Percentiles rank a stretch among this genome's conserved stretches.
These are phyloP conservation scores for Solea solea DNA, from an alignment of 2,113 vertebrate species.

Conservation along the genomic window DNA sequence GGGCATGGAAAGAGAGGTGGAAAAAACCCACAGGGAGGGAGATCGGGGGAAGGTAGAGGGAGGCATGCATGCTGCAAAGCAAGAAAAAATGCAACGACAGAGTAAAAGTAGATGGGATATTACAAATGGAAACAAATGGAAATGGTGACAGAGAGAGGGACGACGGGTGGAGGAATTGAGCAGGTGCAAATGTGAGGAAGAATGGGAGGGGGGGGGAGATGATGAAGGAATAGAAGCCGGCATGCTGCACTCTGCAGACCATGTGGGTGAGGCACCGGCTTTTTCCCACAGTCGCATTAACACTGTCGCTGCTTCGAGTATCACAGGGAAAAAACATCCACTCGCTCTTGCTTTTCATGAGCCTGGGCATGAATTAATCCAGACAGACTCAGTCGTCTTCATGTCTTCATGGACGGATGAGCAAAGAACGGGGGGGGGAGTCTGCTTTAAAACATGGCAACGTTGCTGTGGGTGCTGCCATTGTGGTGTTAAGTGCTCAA, in stretches of 20 bases:
- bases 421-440: slow-evolving; percentile 34
- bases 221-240: slow-evolving; percentile 35
- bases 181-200: slow-evolving; percentile 19
- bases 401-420: slow-evolving; percentile 40
- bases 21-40: slow-evolving; percentile 12
- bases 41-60: slow-evolving; percentile 44
- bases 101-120: slow-evolving; percentile 7
- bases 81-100: slow-evolving; percentile 1
- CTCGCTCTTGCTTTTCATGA: slow-evolving; percentile 34
- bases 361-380: slow-evolving; percentile 40
- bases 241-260: slow-evolving; percentile 66
- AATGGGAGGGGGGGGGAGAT: slow-evolving; percentile 16
- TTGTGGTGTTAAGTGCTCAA: slow-evolving; percentile 39
- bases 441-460: slow-evolving; percentile 6
- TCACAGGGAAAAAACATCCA: slow-evolving; percentile 26
- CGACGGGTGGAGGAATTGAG: slow-evolving; percentile 26
- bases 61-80: slow-evolving; percentile 46
- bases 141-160: slow-evolving; percentile 32
- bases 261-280: slow-evolving; percentile 79
- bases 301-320: slow-evolving; percentile 29
- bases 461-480: slow-evolving; percentile 9
- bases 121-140: slow-evolving; percentile 10
- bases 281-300: slow-evolving; percentile 31
- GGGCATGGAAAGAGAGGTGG: slow-evolving; percentile 1
- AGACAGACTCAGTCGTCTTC: slow-evolving; percentile 26